Evolutionary conservation across 2,888 invertebrate genomes (phyloP).

Genomic region (Osedax frankpressi): DNA sequence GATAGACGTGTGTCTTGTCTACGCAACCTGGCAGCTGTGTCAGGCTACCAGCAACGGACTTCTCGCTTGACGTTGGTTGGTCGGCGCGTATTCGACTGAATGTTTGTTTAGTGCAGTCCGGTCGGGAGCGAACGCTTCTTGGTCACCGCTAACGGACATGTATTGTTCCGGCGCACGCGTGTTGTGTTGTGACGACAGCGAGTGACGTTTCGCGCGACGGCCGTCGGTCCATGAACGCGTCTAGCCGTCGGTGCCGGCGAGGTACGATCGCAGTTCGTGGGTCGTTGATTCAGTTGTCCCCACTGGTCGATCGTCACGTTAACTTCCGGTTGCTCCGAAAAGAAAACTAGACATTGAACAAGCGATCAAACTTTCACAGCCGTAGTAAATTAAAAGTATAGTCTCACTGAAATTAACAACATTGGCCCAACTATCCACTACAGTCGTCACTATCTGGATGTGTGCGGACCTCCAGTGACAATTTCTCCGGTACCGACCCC

Average conservation of each 20-base stretch:
- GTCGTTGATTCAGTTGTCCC: background rate
- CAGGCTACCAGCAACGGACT: background rate
- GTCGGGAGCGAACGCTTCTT: constrained; percentile 2
- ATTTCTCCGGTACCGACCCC: no score
- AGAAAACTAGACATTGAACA: no score
- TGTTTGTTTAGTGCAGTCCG: no score
- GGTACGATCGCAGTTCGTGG: background rate
- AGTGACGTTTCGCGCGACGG: background rate
- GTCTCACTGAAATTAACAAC: no score
- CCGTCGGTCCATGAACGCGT: background rate
- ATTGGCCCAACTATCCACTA: background rate
- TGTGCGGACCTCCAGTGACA: no score
- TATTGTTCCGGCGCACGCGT: no score
- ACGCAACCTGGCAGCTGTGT: background rate
- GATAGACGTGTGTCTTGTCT: no score
- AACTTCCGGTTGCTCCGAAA: no score
- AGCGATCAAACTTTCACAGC: no score
- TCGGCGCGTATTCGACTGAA: background rate
- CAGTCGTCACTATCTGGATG: constrained; percentile 2
- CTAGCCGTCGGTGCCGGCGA: background rate
- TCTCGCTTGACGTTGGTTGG: background rate
- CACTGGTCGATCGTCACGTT: background rate
- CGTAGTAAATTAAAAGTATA: no score
- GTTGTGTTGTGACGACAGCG: background rate
- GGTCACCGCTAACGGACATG: background rate